Conservation (phyloP, 1,140 invertebrate species). For the Bemisia tabaci region DNA sequence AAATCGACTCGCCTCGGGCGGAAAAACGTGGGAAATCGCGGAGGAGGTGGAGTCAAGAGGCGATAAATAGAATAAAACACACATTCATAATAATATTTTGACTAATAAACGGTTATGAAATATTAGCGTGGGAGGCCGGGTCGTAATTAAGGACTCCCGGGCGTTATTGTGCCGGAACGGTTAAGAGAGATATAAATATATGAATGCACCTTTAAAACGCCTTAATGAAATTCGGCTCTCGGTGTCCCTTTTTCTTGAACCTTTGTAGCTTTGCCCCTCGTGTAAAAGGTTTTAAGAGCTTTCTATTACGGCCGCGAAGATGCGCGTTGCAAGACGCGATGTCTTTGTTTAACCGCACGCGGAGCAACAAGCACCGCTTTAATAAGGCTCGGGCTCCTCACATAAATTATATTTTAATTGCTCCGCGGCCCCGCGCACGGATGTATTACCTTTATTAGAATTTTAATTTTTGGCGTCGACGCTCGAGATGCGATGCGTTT, state of each 20-base stretch:
- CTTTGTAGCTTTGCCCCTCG: background rate
- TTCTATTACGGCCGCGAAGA: background rate
- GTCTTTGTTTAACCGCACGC: background rate
- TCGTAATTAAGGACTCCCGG: background rate
- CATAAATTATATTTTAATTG: constrained; percentile 1
- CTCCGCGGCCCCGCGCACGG: background rate
- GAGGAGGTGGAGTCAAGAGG: constrained; percentile 3
- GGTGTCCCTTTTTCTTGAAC: background rate
- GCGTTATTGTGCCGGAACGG: background rate
- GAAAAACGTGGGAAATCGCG: background rate
- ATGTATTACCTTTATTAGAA: background rate
- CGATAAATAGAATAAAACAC: constrained; percentile 10
- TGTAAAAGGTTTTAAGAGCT: background rate
- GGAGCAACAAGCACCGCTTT: background rate
- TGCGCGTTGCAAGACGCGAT: background rate
- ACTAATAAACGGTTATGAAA: constrained; percentile 12
- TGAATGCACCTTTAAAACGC: background rate
- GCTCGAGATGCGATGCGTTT: no score
- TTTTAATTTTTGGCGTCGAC: constrained; percentile 1
- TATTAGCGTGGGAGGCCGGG: background rate
- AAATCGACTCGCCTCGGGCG: background rate
- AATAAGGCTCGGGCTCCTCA: background rate
- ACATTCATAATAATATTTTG: constrained; percentile 13
- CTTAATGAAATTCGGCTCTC: background rate
- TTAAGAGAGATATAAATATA: background rate